A percentile compares a stretch with the other conserved stretches of the same genome.
phyloP scores from a whole-genome alignment of 2,888 invertebrate species.

The Watsonalla cultraria region DNA sequence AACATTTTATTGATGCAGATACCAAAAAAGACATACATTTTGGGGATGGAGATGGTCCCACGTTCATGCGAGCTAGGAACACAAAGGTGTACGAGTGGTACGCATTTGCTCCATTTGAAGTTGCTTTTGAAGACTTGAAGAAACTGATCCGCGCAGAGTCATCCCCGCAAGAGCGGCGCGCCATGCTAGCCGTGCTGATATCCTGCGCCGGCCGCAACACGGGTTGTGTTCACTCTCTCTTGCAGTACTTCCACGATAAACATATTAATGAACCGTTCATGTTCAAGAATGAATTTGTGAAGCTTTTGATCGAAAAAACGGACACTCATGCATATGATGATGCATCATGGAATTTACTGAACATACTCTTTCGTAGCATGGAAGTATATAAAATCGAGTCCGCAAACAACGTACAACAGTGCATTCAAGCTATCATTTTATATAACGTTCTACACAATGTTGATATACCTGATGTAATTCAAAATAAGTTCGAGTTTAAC shows the following conservation, averaged over 20 bases:
- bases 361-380: constrained; percentile 40
- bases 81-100: constrained; percentile 42
- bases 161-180: constrained; percentile 21
- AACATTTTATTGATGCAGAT: constrained; percentile 41
- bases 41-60: not conserved
- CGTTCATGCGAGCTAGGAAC: not conserved
- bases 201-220: constrained; percentile 30
- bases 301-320: constrained; percentile 27
- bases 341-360: constrained; percentile 44
- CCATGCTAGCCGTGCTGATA: constrained; percentile 39
- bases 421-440: constrained; percentile 35
- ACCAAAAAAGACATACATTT: constrained; percentile 13
- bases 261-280: constrained; percentile 37
- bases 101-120: constrained; percentile 43
- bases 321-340: constrained; percentile 34
- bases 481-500: constrained; percentile 33
- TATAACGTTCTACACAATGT: constrained; percentile 34
- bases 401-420: constrained; percentile 25
- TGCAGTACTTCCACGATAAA: constrained; percentile 39
- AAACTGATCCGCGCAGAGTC: constrained; percentile 29
- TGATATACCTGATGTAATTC: constrained; percentile 33
- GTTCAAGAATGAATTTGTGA: constrained; percentile 34
- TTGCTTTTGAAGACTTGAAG: constrained; percentile 42
- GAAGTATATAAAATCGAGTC: constrained; percentile 35
- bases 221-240: constrained; percentile 30